A percentile compares a stretch with the other conserved stretches of the same genome.
Evolutionary conservation across 92 coral and sea anemone species (phyloP).

Genomic region (Paragorgia papillata): DNA sequence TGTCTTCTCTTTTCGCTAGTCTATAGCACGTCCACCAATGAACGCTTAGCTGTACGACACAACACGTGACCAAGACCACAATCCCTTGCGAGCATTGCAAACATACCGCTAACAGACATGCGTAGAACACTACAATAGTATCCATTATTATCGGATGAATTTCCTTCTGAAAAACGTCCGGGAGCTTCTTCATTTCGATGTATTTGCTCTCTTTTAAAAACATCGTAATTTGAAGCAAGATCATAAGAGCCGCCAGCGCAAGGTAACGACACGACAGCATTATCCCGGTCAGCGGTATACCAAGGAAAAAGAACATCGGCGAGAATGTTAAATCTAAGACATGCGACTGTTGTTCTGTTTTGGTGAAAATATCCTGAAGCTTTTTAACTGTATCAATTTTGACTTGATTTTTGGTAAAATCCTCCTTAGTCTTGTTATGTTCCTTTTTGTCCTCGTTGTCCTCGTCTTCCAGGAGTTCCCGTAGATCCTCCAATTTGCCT

Average conservation of each 20-base stretch:
- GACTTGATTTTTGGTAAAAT: background rate
- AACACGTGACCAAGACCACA: slow-evolving; percentile 37
- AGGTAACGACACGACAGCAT: slow-evolving; percentile 28
- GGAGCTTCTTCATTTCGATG: background rate
- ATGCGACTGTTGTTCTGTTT: background rate
- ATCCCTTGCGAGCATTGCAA: slow-evolving; percentile 39
- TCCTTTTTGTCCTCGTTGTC: slow-evolving; percentile 1
- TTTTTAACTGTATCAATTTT: background rate
- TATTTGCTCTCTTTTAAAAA: slow-evolving; percentile 11
- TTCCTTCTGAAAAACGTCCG: slow-evolving; percentile 8
- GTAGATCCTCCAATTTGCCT: slow-evolving; percentile 36
- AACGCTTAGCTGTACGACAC: slow-evolving; percentile 21
- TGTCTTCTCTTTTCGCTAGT: slow-evolving; percentile 21
- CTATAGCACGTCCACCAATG: slow-evolving; percentile 31
- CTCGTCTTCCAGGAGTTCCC: slow-evolving; percentile 51
- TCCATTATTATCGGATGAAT: slow-evolving; percentile 14
- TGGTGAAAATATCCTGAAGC: slow-evolving; percentile 9
- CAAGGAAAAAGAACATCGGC: slow-evolving; percentile 38
- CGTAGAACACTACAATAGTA: slow-evolving; percentile 11
- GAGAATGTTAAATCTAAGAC: slow-evolving; percentile 12
- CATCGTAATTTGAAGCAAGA: background rate
- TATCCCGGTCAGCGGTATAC: slow-evolving; percentile 36
- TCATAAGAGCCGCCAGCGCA: slow-evolving; percentile 2
- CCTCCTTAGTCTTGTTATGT: background rate
- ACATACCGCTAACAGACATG: slow-evolving; percentile 7